Evolutionary conservation across 2,113 vertebrate species (phyloP), one percentile per base, ranked within the genome.

Genomic region (Nycticebus coucang): DNA sequence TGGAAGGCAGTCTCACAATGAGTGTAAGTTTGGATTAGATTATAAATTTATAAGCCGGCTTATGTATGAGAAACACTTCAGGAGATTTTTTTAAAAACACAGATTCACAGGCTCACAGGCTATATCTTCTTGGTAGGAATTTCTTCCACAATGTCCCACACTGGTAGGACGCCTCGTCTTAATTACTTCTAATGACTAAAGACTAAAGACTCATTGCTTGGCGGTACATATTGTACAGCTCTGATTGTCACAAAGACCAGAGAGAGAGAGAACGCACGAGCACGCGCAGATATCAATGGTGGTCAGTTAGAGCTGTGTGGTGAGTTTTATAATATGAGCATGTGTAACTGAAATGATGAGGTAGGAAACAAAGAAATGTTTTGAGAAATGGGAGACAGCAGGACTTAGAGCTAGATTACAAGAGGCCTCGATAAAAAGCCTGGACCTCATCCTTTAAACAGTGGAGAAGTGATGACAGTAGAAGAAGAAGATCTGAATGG

Each of bases 1-100:
- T 24, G 13, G 85, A 80, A 80, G 33, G 68, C 77, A 57, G 64
- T 82, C 89, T 86, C 89, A 93, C 50, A 69, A 21, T 45, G 45
- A 83, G 15, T 75, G 3, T 78, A 69, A 41, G 6, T 94, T 89
- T 91, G 64, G n/a, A 41, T 95, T 80, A 80, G 88, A 55, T 84
- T 55, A 2, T 87, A 59, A 94, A 15, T 92, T 86, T 90, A 8
- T 75, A 83, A 83, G 22, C 75, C 37, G 69, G n/a, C 28, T 18
- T 77, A 24, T 85, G 7, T 74, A 53, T 64, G 53, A 81, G 62
- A 90, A 64, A 81, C 81, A 77, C 81, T 83, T 84, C 11, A 50
- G n/a, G 35, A 69, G 45, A 71, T 87, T 81, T 75, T 80, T 84
- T 83, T 28, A 22, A 50, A 78, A 89, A 83, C 62, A 22, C 18